A percentile compares a stretch with the other conserved stretches of the same genome.
Evolutionary conservation across 2,888 invertebrate genomes (phyloP).

Genomic region (Lasius fuliginosus): DNA sequence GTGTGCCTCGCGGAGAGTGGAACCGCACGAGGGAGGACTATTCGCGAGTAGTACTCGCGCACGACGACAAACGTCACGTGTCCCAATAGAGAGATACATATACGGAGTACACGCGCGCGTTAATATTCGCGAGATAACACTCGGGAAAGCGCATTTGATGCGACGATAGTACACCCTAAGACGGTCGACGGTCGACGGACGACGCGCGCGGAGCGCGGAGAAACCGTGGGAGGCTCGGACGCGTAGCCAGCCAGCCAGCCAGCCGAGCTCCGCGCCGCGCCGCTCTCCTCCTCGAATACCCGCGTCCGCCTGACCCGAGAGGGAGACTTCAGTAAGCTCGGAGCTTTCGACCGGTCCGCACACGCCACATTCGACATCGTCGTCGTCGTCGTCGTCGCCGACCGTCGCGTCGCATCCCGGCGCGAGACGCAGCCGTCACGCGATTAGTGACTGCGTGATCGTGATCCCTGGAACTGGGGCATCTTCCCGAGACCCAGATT

Average conservation of each 20-base stretch:
- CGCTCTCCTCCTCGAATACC: conserved; percentile 73
- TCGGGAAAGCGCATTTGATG: conserved; percentile 31
- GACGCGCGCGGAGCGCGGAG: conserved; percentile 43
- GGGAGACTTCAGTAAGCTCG: conserved; percentile 84
- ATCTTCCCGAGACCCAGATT: not conserved
- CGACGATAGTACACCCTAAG: conserved; percentile 36
- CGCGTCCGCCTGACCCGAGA: conserved; percentile 74
- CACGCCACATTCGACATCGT: not conserved
- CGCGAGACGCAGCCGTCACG: conserved; percentile 51
- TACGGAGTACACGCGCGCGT: not conserved
- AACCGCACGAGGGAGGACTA: not conserved
- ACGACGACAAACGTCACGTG: conserved; percentile 13
- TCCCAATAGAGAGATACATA: not conserved
- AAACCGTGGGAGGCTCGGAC: conserved; percentile 58
- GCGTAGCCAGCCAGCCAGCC: conserved; percentile 73
- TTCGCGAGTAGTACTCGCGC: not conserved
- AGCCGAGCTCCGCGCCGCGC: conserved; percentile 72
- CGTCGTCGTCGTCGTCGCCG: not conserved
- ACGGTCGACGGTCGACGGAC: conserved; percentile 38
- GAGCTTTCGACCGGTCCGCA: conserved; percentile 82
- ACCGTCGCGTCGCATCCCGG: conserved; percentile 7
- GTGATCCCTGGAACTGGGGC: not conserved
- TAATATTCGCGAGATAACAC: conserved; percentile 6
- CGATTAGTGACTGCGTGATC: conserved; percentile 30
- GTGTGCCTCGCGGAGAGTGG: conserved; percentile 1